Base-by-base conservation (phyloP, 2,888 invertebrate species). In the Calameuta pallipes region DNA sequence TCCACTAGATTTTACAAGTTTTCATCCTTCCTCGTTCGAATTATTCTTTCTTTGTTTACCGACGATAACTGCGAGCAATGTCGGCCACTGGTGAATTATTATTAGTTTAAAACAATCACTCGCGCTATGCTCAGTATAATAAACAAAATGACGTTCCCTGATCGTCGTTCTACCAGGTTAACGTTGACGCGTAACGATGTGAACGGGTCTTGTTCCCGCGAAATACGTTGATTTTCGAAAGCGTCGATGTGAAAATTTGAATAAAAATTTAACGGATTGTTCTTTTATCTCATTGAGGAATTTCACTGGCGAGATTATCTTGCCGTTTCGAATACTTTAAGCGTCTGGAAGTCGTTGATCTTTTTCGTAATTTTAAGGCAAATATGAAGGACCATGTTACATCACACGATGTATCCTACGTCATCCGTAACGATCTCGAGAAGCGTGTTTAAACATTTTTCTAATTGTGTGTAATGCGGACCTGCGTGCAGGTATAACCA, bases 311-410 rank as follows among this genome's bases (percentile, higher is more conserved):
- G 13, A 15, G 15, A 41, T 23, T 23, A 56, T 1, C 41, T 56
- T 56, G 23, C 23, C 6, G 23, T 56, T 56, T 71, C 13, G 12
- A 71, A 71, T 31, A n/a, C 30, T 13, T 30, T 30, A 6, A 33
- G 15, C 30, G 71, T 11, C 31, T 71, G 31, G 71, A 71, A 71
- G 71, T 71, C 15, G 70, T 70, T 30, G 70, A 30, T 30, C 30
- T 70, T 70, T 70, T 70, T 70, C 11, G 70, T 31, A 31, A 30
- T 70, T 4, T 30, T 71, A 31, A 71, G 71, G 13, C 15, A 31
- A 71, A 33, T 71, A 31, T 31, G 4, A 70, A 70, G n/a, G 30
- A 75, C 77, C 77, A 77, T 41, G 30, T 35, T 34, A 77, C 75
- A 77, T 77, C 70, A 77, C 77, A 69, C 36, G 30, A 33, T 77